These are phyloP conservation scores for Ellobius talpinus DNA, from an alignment of 2,113 vertebrate genomes.

Conservation along the genomic window DNA sequence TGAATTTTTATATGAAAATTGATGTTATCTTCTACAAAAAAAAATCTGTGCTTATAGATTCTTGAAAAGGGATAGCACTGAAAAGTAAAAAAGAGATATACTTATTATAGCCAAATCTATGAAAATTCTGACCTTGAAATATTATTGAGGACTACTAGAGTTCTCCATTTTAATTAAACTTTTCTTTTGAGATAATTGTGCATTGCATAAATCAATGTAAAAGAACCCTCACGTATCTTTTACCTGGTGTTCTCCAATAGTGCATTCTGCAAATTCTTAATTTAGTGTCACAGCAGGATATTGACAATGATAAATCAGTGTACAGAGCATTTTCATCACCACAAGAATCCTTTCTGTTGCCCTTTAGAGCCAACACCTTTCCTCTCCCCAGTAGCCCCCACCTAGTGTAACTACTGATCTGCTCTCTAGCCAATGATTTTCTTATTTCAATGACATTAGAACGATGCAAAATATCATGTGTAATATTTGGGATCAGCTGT, in stretches of 20 bases:
- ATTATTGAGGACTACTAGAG: conserved; percentile 21
- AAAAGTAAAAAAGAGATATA: neutral
- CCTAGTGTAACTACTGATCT: neutral
- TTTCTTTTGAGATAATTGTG: conserved; percentile 41
- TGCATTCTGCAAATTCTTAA: conserved; percentile 11
- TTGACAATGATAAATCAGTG: neutral
- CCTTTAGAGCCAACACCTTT: neutral
- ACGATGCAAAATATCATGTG: neutral
- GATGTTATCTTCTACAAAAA: conserved; percentile 4
- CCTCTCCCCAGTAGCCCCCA: neutral
- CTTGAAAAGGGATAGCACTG: neutral
- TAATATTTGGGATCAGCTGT: neutral
- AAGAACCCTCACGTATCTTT: neutral
- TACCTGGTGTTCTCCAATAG: neutral
- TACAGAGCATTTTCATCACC: neutral
- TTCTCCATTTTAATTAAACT: neutral
- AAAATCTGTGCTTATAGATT: conserved; percentile 8
- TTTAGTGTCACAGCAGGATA: conserved; percentile 20
- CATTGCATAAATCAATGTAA: conserved; percentile 18
- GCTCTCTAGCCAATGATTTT: conserved; percentile 4
- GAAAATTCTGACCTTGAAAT: conserved; percentile 36
- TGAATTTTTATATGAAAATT: conserved; percentile 24
- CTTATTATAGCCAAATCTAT: conserved; percentile 3
- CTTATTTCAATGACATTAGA: conserved; percentile 31
- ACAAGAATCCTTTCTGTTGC: neutral